phyloP scores from a whole-genome alignment of 1,140 invertebrate species.

The Drosophila trapezifrons region DNA sequence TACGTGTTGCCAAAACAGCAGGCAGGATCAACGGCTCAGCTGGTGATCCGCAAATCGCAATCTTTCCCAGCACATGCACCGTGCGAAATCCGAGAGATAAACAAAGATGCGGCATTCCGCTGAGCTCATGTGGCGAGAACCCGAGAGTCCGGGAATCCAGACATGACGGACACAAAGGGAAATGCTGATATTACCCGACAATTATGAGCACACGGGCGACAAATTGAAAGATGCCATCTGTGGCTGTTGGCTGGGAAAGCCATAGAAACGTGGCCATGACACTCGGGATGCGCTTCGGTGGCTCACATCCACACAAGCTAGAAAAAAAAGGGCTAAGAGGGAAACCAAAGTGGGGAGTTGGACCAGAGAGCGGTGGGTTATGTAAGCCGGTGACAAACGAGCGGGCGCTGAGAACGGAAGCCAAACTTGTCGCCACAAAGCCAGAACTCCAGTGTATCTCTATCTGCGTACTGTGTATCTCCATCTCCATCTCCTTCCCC shows the following conservation, averaged over 20 bases:
- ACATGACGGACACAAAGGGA: slow-evolving; percentile 45
- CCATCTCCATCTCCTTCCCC: background rate
- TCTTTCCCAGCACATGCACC: slow-evolving; percentile 31
- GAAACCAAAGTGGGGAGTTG: background rate
- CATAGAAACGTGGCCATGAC: slow-evolving; percentile 60
- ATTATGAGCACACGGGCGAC: slow-evolving; percentile 66
- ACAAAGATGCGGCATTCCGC: slow-evolving; percentile 37
- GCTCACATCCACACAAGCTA: slow-evolving; percentile 14
- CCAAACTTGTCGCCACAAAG: slow-evolving; percentile 44
- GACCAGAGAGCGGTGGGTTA: slow-evolving; percentile 28
- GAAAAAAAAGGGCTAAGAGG: background rate
- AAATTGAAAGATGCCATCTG: slow-evolving; percentile 67
- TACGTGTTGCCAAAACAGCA: slow-evolving; percentile 48
- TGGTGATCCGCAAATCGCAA: slow-evolving; percentile 7
- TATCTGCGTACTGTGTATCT: slow-evolving; percentile 12
- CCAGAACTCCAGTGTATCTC: slow-evolving; percentile 43
- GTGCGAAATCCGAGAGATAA: slow-evolving; percentile 38
- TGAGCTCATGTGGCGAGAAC: slow-evolving; percentile 24
- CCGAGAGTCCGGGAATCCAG: slow-evolving; percentile 12
- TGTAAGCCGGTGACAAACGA: slow-evolving; percentile 68
- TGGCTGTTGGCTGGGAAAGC: slow-evolving; percentile 44
- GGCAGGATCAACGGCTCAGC: slow-evolving; percentile 14
- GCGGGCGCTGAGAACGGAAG: slow-evolving; percentile 64
- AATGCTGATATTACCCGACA: slow-evolving; percentile 58
- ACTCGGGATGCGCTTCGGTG: slow-evolving; percentile 61